Percentiles rank a stretch among this genome's conserved stretches.
Conservation (phyloP, 1,140 invertebrate genomes). For the Nylanderia fulva region DNA sequence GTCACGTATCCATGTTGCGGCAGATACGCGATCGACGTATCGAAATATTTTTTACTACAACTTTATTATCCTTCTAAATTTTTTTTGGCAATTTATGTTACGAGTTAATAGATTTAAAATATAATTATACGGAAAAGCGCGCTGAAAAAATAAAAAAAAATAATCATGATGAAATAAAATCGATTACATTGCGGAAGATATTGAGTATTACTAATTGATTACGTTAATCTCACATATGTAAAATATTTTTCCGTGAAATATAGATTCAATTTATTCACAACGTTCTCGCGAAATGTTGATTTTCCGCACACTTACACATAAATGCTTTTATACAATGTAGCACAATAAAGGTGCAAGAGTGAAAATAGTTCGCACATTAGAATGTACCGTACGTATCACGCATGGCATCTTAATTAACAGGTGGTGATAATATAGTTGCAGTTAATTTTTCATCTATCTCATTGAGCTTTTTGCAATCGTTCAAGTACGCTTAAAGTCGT, state of each 20-base stretch:
- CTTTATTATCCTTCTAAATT: neutral
- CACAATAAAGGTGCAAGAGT: constrained; percentile 36
- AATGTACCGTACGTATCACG: neutral
- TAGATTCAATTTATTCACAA: constrained; percentile 26
- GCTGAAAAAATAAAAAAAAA: neutral
- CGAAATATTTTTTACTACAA: neutral
- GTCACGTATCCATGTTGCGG: neutral
- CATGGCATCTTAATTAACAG: constrained; percentile 51
- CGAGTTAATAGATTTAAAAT: neutral
- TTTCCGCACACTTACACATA: constrained; percentile 30
- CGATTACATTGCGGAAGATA: neutral
- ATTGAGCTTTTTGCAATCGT: neutral
- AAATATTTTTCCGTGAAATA: neutral
- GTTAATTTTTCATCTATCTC: constrained; percentile 33
- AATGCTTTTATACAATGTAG: no score
- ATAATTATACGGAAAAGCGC: neutral
- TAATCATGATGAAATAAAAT: neutral
- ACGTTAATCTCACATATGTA: no score
- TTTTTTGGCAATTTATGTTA: no score
- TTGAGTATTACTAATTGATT: constrained; percentile 2
- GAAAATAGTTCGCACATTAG: neutral
- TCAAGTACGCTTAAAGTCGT: no score
- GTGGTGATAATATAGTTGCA: neutral
- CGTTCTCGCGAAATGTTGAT: constrained; percentile 35
- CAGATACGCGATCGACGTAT: neutral